Base-by-base conservation (phyloP, 2,888 invertebrate genomes). In the Pristionchus exspectatus region DNA sequence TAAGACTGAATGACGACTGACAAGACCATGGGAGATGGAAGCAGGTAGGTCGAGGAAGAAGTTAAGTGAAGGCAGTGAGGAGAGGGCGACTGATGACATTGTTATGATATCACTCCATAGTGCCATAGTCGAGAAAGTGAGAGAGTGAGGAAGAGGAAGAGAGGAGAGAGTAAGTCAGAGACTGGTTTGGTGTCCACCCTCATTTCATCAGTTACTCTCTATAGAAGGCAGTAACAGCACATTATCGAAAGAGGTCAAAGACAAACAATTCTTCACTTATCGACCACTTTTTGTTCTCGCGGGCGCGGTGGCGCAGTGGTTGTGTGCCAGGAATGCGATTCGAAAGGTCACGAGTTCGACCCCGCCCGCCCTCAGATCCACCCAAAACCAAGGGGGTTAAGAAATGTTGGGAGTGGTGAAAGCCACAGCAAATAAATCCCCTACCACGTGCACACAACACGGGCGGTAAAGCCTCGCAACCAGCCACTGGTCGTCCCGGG, bases 101-200 rank as follows among this genome's bases (percentile, higher is more conserved):
- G 77, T 77, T 38, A 77, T 77, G 77, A 77, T 77, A 77, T 77
- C 77, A 77, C n/a, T 77, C 50, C 44, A 77, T 44, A 72, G 72
- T 72, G 33, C 33, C 33, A 84, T 33, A 30, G 44, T 16, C 16
- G 54, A 56, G 21, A 27, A 38, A 33, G 77, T 18, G 24, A 24
- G 77, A 7, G 84, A 56, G 56, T 27, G 30, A 27, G 16, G 84
- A 59, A 33, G 84, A 56, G 27, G 84, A 56, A 56, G 81, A 27
- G 56, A 84, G 56, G 56, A 56, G 84, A 84, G 84, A 21, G 18
- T 30, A 59, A 18, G 84, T 56, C 12, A 54, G 54, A 44, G 44
- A 50, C 77, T 77, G 77, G 77, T 77, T 77, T 77, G 77, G 50
- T 24, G 24, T 24, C 38, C 77, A 21, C 44, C 44, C 30, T 44